phyloP scores from a whole-genome alignment of 53 echinoderm and acorn worm species.

The Zoroaster sp. region DNA sequence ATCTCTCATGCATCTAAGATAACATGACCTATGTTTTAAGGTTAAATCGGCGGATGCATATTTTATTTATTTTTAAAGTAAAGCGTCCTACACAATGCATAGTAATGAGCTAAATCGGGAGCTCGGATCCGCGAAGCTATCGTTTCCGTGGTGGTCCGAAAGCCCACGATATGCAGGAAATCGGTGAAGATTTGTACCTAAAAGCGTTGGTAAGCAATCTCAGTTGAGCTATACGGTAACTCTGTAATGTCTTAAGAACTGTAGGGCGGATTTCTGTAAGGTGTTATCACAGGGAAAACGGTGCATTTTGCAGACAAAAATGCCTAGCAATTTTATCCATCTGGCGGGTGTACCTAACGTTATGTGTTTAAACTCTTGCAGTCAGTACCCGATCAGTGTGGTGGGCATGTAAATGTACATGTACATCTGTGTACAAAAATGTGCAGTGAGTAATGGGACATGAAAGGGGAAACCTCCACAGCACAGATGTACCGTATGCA shows the following conservation, averaged over 20 bases:
- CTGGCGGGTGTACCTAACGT: background rate
- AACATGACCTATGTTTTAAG: background rate
- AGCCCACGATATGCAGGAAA: constrained; percentile 22
- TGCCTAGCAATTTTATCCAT: constrained; percentile 27
- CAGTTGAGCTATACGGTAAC: constrained; percentile 42
- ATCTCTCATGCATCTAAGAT: too few relatives aligned
- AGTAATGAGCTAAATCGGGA: constrained; percentile 41
- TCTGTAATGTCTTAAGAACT: constrained; percentile 19
- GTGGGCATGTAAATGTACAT: background rate
- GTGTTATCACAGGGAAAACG: constrained; percentile 44
- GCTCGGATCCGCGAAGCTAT: constrained; percentile 18
- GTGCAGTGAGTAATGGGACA: background rate
- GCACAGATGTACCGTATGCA: too few relatives aligned
- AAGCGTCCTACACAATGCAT: constrained; percentile 43
- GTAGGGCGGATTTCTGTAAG: background rate
- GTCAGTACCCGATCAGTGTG: background rate
- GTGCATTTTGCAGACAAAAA: constrained; percentile 56
- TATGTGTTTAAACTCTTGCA: too few relatives aligned
- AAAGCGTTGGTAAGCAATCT: constrained; percentile 61
- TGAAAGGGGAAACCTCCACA: too few relatives aligned
- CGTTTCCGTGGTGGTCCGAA: constrained; percentile 57
- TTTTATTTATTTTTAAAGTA: constrained; percentile 28
- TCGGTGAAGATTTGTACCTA: constrained; percentile 46
- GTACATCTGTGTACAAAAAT: background rate
- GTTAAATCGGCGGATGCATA: constrained; percentile 36